These are phyloP conservation scores for Dunckerocampus dactyliophorus DNA, from an alignment of 2,113 vertebrate genomes.

Conservation along the genomic window DNA sequence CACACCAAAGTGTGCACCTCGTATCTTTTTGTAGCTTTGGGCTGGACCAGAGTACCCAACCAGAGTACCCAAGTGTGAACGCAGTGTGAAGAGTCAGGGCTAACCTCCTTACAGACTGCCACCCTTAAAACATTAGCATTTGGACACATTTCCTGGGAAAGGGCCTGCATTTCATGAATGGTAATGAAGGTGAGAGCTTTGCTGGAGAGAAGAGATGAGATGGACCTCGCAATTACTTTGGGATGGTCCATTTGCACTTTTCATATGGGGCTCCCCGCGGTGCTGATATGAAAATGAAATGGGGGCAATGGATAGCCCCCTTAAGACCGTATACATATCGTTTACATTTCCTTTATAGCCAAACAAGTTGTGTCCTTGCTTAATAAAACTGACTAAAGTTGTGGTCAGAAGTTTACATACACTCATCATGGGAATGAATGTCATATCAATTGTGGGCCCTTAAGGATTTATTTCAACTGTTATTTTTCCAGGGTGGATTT, in stretches of 20 bases:
- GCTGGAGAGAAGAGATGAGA: constrained; percentile 56
- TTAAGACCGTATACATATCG: constrained; percentile 45
- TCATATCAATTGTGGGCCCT: too few species aligned
- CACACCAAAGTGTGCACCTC: too few species aligned
- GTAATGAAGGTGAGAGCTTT: constrained; percentile 70
- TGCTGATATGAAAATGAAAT: constrained; percentile 67
- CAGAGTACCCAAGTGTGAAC: too few species aligned
- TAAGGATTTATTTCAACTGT: too few species aligned
- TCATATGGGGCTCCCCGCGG: constrained; percentile 55
- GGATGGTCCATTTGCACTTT: constrained; percentile 70
- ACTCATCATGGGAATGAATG: too few species aligned
- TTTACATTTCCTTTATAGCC: constrained; percentile 24
- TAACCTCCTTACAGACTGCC: constrained; percentile 51
- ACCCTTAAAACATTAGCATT: constrained; percentile 72
- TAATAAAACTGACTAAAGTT: too few species aligned
- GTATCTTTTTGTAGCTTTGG: too few species aligned
- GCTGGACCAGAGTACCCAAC: too few species aligned
- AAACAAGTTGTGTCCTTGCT: constrained; percentile 34
- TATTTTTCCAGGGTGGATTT: too few species aligned
- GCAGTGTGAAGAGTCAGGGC: constrained; percentile 58
- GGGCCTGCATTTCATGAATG: constrained; percentile 76
- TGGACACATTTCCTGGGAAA: constrained; percentile 68
- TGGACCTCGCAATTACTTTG: constrained; percentile 65
- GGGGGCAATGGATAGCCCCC: constrained; percentile 67
- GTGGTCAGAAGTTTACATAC: too few species aligned